Evolutionary conservation across 1,140 invertebrate species (phyloP).

Genomic region (Drosophila ficusphila): DNA sequence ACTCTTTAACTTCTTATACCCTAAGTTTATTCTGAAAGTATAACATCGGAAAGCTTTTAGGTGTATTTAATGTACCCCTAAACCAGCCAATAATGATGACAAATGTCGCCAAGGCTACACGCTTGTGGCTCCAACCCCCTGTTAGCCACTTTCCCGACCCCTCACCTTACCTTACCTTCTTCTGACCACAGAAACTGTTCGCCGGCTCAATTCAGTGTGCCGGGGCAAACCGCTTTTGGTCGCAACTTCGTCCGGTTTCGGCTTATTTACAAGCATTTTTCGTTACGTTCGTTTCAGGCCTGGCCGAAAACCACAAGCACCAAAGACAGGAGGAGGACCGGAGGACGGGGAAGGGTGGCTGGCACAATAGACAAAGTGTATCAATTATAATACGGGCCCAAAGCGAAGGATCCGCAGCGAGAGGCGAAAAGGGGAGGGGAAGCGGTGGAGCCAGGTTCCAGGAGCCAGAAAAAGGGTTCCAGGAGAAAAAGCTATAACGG

Average conservation of each 20-base stretch:
- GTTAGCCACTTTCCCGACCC: not conserved
- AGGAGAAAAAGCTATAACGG: not conserved
- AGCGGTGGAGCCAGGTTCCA: not conserved
- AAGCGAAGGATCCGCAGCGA: conserved; percentile 17
- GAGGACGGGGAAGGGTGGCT: not conserved
- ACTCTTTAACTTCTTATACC: too few species aligned
- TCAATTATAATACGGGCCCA: conserved; percentile 78
- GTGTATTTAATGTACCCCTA: not conserved
- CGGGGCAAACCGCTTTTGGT: conserved; percentile 55
- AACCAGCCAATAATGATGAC: conserved; percentile 31
- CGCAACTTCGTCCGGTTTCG: conserved; percentile 49
- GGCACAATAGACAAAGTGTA: conserved; percentile 67
- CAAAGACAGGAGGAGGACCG: conserved; percentile 9
- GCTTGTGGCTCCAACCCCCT: conserved; percentile 3
- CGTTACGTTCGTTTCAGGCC: conserved; percentile 56
- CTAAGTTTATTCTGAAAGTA: not conserved
- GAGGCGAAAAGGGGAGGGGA: not conserved
- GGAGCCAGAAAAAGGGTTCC: not conserved
- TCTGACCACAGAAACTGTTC: conserved; percentile 38
- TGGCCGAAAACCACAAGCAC: conserved; percentile 19
- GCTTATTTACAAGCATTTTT: conserved; percentile 72
- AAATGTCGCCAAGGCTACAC: conserved; percentile 7
- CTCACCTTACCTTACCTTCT: not conserved
- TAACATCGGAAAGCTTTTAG: conserved; percentile 6
- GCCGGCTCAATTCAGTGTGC: conserved; percentile 20